Base-by-base conservation (phyloP, 2,888 invertebrate genomes). In the Papilio protenor region DNA sequence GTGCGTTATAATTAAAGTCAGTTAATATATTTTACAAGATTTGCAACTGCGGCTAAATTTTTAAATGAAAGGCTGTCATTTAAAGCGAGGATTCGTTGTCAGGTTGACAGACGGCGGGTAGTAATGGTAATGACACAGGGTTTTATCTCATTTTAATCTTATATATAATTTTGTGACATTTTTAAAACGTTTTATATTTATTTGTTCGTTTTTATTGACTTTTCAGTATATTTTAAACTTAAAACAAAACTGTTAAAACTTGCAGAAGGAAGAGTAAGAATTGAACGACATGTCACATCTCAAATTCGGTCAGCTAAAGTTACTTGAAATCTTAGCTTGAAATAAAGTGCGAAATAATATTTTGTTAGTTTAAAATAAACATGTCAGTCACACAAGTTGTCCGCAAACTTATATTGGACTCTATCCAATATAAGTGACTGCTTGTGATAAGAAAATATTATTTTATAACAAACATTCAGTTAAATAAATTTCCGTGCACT, bases 321-420 rank as follows among this genome's bases (percentile, higher is more conserved):
- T 18, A 40, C 40, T 40, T 40, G 40, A 61, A 4, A 59, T 59
- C 10, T 6, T 10, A 40, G 40, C 40, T 40, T 66, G n/a, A 40
- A 66, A n/a, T 40, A 66, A 33, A 64, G 4, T 40, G 5, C 11
- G 3, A 40, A 27, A 61, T 40, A 40, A 2, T 66, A 33, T 66
- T 66, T 18, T 66, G n/a, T n/a, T 27, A 16, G 8, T 64, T 64
- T 69, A 45, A 69, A 45, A 69, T 45, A 69, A 69, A 69, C n/a
- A 69, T 21, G 45, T 69, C 66, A 45, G n/a, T 45, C 66, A 40
- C 10, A 40, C 5, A 66, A 45, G 45, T 66, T 33, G n/a, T 45
- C 12, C 66, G 21, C 45, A 40, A 69, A 69, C 45, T 69, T 69
- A 21, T 45, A 45, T 69, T 69, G 66, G 66, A 69, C 45, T 69